A percentile compares a stretch with the other conserved stretches of the same genome.
phyloP scores from a whole-genome alignment of 2,113 vertebrate species.

The Motacilla tschutschensis region DNA sequence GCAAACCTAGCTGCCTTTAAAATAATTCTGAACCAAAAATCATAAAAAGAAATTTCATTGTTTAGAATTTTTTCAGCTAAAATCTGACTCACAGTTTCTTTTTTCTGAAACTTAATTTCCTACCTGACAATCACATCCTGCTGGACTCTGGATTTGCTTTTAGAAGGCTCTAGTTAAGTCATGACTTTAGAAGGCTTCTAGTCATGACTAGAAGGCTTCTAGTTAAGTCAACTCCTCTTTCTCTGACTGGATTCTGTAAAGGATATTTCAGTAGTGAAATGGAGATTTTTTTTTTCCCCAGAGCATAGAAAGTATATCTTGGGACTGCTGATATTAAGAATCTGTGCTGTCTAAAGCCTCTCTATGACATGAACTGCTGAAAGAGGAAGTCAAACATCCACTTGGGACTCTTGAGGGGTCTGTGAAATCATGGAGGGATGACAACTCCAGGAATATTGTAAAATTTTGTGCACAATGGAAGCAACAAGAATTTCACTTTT shows the following conservation, averaged over 20 bases:
- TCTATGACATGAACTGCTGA: not conserved
- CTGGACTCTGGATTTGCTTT: not conserved
- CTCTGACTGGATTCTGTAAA: not conserved
- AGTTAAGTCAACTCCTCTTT: not conserved
- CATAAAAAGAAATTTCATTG: not conserved
- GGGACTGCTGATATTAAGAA: not conserved
- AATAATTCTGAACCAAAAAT: not conserved
- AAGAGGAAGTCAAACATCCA: not conserved
- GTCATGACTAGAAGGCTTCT: too few relatives aligned
- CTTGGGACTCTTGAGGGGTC: not conserved
- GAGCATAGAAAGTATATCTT: not conserved
- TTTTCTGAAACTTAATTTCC: not conserved
- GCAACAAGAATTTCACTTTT: not conserved
- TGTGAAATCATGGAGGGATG: not conserved
- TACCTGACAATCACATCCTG: not conserved
- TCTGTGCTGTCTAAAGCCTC: not conserved
- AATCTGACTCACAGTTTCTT: not conserved
- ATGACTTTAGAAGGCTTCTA: not conserved
- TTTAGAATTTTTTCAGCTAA: not conserved
- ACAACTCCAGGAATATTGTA: not conserved
- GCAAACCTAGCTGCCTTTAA: not conserved
- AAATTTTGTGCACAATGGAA: not conserved
- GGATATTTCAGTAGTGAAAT: not conserved
- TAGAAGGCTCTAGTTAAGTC: not conserved
- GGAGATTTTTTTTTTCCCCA: not conserved